Evolutionary conservation across 2,888 invertebrate genomes (phyloP), one percentile per base, ranked within the genome.

Genomic region (Papilio gigon): DNA sequence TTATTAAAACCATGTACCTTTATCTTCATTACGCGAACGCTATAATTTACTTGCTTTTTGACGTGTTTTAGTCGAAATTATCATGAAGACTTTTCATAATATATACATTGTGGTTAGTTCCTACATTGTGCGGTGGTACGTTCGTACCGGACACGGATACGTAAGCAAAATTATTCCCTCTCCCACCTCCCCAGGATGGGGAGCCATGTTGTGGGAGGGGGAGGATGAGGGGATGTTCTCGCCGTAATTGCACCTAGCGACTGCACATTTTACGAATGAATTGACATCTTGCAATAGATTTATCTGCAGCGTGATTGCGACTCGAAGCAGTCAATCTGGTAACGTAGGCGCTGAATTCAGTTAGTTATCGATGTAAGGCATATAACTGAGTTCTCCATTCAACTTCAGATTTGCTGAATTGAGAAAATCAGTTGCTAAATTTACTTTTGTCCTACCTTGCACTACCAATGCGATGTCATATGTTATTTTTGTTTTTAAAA

Each of bases 141-240:
- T 27, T 63, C 40, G 58, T 9, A 62, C 63, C 35, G 22, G 14
- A 42, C 56, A 63, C 58, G 67, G 71, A 72, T 65, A 71, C 64
- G 74, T 70, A 68, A 71, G 71, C 73, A 56, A 68, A 73, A 71
- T 72, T 74, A 68, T 71, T 25, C 71, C 72, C 33, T 67, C 68
- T 63, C 60, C 9, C 47, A 1, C 47, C 12, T 47, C 20, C 22
- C n/a, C 20, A n/a, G 61, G 20, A 25, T n/a, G 20, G 44, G 47
- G 42, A n/a, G 68, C 44, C 50, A 25, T 47, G 22, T 30, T 27
- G 50, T 33, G 64, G 50, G 2, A 62, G 53, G 58, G 47, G 65
- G 61, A 25, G 59, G 58, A n/a, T 40, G 61, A 20, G 35, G 25
- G 14, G 33, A 53, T 50, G 56, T 62, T 22, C 50, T 37, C 58